Evolutionary conservation across 2,797 vertebrate genomes (phyloP), one percentile per base, ranked within the genome.

Genomic region (Hephaestus fuliginosus): DNA sequence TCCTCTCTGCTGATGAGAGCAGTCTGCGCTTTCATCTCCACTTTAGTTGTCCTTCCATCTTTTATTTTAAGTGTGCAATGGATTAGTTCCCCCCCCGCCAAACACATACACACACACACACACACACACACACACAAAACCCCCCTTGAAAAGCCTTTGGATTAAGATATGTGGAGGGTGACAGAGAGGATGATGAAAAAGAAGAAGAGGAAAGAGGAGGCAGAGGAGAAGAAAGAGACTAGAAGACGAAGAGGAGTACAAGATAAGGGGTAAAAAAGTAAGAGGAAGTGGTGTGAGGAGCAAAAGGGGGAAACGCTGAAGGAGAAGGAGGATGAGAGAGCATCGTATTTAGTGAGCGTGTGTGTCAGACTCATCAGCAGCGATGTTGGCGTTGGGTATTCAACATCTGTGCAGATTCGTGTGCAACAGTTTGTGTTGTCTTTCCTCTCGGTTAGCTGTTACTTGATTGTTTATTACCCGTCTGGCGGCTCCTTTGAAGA

Each of bases 21-120:
- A 68, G 87, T 68, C 78, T 67, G n/a, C 7, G 11, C 88, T 93
- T 92, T 93, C 88, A 91, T 91, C 88, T 89, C 72, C 87, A 89
- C 88, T 87, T 91, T 78, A 78, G 76, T 80, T 78, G 73, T 78
- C 74, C 82, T 77, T 80, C 78, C 63, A 65, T 84, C 68, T 85
- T 91, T 84, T 88, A 87, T 89, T 89, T 88, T 87, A 81, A 77
- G 46, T 86, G 82, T 79, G 82, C 83, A 80, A 81, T 77, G 80
- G 88, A 92, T 92, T 91, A 90, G 82, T 83, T 66, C 55, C 48
- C 53, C 8, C 56, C 36, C 61, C 57, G 12, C 22, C 30, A 30
- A 2, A 30, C 30, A 30, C 30, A 33, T 5, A 3, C 30, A 33
- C 30, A 33, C 30, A 30, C 30, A 33, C 30, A 33, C 30, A 33